phyloP scores from a whole-genome alignment of 2,797 vertebrate genomes.

The Staurois parvus region DNA sequence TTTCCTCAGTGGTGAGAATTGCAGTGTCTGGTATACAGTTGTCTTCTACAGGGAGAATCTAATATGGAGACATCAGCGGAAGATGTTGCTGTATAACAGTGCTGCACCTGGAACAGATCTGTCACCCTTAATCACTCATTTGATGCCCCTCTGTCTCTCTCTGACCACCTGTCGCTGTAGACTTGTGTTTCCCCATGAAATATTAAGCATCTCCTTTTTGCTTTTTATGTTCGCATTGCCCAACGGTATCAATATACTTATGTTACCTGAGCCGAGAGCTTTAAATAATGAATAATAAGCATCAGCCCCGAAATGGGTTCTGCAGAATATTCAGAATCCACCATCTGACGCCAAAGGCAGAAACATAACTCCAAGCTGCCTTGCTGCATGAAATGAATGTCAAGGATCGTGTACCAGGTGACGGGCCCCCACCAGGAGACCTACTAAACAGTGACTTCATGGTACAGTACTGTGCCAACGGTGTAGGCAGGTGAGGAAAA shows the following conservation, averaged over 20 bases:
- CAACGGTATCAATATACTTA: constrained; percentile 21
- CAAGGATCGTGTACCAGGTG: neutral
- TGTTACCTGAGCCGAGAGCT: constrained; percentile 47
- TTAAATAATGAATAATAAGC: constrained; percentile 60
- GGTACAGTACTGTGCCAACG: too few relatives aligned
- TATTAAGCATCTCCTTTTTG: constrained; percentile 21
- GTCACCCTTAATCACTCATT: neutral
- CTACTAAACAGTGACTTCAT: too few relatives aligned
- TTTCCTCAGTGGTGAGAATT: too few relatives aligned
- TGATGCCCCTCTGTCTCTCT: neutral
- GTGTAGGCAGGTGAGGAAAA: too few relatives aligned
- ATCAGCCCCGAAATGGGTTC: constrained; percentile 1
- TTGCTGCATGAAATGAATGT: neutral
- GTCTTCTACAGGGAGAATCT: too few relatives aligned
- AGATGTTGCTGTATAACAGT: neutral
- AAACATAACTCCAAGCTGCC: neutral
- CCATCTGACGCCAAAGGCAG: constrained; percentile 69
- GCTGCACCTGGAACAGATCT: neutral
- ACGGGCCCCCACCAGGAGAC: neutral
- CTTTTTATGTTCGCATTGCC: constrained; percentile 5
- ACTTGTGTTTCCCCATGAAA: constrained; percentile 57
- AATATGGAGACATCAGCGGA: too few relatives aligned
- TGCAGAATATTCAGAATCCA: constrained; percentile 59
- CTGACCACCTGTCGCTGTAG: constrained; percentile 31
- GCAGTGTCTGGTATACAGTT: neutral